A percentile compares a stretch with the other conserved stretches of the same genome.
Evolutionary conservation across 2,797 vertebrate genomes (phyloP).

Genomic region (Trichosurus vulpecula): DNA sequence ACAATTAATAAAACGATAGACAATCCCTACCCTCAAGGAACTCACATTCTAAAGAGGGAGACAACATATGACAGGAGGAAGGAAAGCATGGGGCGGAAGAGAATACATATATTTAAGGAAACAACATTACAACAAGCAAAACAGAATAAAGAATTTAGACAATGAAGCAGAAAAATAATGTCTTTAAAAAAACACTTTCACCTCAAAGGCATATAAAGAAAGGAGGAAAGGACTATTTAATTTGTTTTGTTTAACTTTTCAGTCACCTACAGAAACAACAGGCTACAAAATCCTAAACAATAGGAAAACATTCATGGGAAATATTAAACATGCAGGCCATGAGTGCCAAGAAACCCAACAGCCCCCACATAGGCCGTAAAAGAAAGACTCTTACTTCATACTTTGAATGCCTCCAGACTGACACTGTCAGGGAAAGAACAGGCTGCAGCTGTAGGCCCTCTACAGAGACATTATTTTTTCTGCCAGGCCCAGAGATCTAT

Average conservation of each 20-base stretch:
- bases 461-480: constrained; percentile 39
- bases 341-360: constrained; percentile 75
- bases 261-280: constrained; percentile 66
- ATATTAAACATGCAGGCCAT: constrained; percentile 69
- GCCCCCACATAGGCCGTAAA: constrained; percentile 69
- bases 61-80: background rate
- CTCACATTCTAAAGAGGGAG: background rate
- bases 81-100: background rate
- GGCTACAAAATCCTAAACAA: constrained; percentile 64
- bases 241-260: constrained; percentile 76
- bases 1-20: background rate
- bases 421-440: constrained; percentile 52
- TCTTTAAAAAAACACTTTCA: constrained; percentile 37
- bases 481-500: constrained; percentile 49
- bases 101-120: background rate
- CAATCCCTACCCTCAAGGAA: background rate
- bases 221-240: constrained; percentile 70
- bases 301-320: constrained; percentile 74
- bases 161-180: constrained; percentile 70
- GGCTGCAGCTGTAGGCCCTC: constrained; percentile 58
- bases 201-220: constrained; percentile 63
- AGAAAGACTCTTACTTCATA: constrained; percentile 73
- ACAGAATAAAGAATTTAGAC: constrained; percentile 61
- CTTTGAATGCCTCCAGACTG: constrained; percentile 60
- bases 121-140: constrained; percentile 60